Evolutionary conservation across 2,888 invertebrate species (phyloP).

Genomic region (Nasonovia ribisnigri): DNA sequence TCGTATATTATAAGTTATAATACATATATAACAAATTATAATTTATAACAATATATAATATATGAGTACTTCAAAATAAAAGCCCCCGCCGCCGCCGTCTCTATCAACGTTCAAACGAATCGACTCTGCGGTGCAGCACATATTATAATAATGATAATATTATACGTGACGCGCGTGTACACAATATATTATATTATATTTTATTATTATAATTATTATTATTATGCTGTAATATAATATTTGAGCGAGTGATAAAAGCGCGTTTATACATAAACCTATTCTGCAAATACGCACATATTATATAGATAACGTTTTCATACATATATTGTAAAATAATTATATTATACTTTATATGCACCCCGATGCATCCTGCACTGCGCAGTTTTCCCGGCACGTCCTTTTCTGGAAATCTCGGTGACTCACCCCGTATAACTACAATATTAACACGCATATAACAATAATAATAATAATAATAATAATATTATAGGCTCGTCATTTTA

Average conservation of each 20-base stretch:
- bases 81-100: background rate
- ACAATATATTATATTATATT: background rate
- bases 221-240: background rate
- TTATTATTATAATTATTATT: background rate
- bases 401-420: background rate
- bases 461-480: slow-evolving; percentile 1
- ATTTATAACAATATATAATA: background rate
- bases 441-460: background rate
- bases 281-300: background rate
- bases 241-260: background rate
- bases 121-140: background rate
- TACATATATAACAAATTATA: no score
- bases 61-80: slow-evolving; percentile 30
- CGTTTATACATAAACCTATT: background rate
- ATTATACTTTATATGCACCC: background rate
- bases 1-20: background rate
- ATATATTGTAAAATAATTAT: background rate
- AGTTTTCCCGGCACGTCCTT: background rate
- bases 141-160: background rate
- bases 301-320: background rate
- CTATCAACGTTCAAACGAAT: slow-evolving; percentile 11
- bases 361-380: background rate
- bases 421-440: background rate
- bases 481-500: background rate
- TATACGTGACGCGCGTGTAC: background rate